Conservation (phyloP, 1,140 invertebrate genomes). For the Coboldia fuscipes region DNA sequence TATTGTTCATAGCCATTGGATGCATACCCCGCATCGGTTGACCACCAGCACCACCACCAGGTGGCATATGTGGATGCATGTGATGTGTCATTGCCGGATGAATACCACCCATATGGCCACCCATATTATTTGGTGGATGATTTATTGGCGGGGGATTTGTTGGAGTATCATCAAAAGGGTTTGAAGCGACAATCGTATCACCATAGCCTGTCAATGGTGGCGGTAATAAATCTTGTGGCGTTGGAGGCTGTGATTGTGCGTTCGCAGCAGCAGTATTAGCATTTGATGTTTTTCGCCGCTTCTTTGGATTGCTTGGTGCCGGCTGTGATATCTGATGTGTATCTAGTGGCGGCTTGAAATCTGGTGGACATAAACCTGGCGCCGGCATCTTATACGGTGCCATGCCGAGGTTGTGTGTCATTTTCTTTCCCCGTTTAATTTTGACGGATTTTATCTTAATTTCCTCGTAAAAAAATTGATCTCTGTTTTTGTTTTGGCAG, state of each 20-base stretch:
- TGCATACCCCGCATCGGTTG: slow-evolving; percentile 10
- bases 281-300: slow-evolving; percentile 40
- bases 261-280: slow-evolving; percentile 17
- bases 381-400: slow-evolving; percentile 42
- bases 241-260: slow-evolving; percentile 32
- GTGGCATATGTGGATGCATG: slow-evolving; percentile 34
- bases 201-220: slow-evolving; percentile 70
- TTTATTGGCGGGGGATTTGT: slow-evolving; percentile 18
- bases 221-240: slow-evolving; percentile 54
- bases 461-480: slow-evolving; percentile 33
- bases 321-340: slow-evolving; percentile 28
- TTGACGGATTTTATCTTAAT: too few relatives aligned
- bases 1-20: slow-evolving; percentile 18
- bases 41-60: slow-evolving; percentile 32
- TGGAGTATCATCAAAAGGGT: slow-evolving; percentile 87
- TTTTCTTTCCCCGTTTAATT: too few relatives aligned
- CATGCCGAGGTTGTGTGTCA: slow-evolving; percentile 46
- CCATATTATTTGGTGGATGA: slow-evolving; percentile 26
- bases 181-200: slow-evolving; percentile 82
- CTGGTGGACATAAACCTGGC: slow-evolving; percentile 30
- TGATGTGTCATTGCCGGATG: slow-evolving; percentile 34
- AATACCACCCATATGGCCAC: slow-evolving; percentile 6
- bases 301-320: slow-evolving; percentile 40
- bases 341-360: slow-evolving; percentile 36
- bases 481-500: too few relatives aligned